phyloP scores from a whole-genome alignment of 2,888 invertebrate species.

The Epiblema foenella region DNA sequence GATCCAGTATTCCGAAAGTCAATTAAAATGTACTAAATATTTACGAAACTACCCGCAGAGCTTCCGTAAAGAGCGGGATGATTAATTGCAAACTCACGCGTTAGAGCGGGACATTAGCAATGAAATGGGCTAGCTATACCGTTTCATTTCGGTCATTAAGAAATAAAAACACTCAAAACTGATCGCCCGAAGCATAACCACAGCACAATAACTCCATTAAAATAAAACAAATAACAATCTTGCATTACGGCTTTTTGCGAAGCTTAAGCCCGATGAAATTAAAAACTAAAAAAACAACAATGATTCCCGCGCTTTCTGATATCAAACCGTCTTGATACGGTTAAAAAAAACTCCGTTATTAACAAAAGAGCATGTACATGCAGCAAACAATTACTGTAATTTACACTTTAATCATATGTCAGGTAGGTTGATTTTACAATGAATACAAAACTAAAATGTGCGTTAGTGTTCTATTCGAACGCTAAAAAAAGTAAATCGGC shows the following conservation, averaged over 20 bases:
- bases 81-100: too few relatives aligned
- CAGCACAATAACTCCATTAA: conserved; percentile 24
- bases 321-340: conserved; percentile 31
- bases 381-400: background rate
- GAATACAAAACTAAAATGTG: background rate
- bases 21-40: too few relatives aligned
- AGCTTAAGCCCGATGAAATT: conserved; percentile 27
- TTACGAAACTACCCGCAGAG: too few relatives aligned
- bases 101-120: too few relatives aligned
- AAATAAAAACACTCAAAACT: background rate
- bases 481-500: background rate
- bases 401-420: background rate
- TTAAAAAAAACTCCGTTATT: background rate
- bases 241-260: conserved; percentile 10
- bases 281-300: conserved; percentile 38
- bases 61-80: too few relatives aligned
- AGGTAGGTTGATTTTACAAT: too few relatives aligned
- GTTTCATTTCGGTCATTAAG: background rate
- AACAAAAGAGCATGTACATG: background rate
- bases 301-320: conserved; percentile 43
- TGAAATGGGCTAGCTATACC: too few relatives aligned
- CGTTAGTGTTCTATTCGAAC: background rate
- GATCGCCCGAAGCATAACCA: conserved; percentile 17
- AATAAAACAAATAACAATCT: conserved; percentile 12
- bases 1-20: too few relatives aligned